These are phyloP conservation scores for Drosophila orosa DNA, from an alignment of 1,140 invertebrate genomes.

Conservation along the genomic window DNA sequence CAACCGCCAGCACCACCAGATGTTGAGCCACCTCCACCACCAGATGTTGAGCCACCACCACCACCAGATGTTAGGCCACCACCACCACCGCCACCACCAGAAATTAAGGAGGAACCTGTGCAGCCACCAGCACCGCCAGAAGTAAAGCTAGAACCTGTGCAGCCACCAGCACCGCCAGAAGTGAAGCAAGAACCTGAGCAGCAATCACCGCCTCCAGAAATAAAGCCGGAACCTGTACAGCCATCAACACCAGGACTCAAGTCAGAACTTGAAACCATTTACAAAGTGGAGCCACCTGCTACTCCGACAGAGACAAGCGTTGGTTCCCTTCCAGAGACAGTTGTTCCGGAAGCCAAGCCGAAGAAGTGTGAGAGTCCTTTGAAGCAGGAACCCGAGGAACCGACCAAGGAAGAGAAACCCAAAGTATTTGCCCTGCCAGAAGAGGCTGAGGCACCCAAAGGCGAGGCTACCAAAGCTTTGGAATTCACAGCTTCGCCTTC, in stretches of 20 bases:
- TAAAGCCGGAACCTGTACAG: neutral
- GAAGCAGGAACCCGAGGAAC: neutral
- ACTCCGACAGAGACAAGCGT: constrained; percentile 1
- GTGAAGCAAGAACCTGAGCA: constrained; percentile 3
- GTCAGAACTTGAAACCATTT: neutral
- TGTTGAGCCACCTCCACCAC: constrained; percentile 8
- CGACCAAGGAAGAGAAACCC: neutral
- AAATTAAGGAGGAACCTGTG: constrained; percentile 6
- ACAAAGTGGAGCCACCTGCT: neutral
- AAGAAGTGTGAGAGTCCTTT: neutral
- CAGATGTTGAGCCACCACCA: constrained; percentile 6
- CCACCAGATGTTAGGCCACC: constrained; percentile 12
- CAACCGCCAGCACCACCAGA: constrained; percentile 14
- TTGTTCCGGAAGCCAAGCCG: neutral
- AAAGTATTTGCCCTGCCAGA: neutral
- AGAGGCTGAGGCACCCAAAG: constrained; percentile 15
- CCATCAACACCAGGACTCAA: constrained; percentile 16
- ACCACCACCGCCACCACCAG: neutral
- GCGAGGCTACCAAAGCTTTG: constrained; percentile 18
- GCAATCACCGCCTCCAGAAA: neutral
- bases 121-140: constrained; percentile 25
- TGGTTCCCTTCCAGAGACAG: neutral
- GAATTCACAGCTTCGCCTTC: constrained; percentile 46
- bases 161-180: neutral
- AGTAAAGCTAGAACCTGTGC: neutral